Conservation (phyloP, 2,797 vertebrate species). For the Rousettus madagascariensis region DNA sequence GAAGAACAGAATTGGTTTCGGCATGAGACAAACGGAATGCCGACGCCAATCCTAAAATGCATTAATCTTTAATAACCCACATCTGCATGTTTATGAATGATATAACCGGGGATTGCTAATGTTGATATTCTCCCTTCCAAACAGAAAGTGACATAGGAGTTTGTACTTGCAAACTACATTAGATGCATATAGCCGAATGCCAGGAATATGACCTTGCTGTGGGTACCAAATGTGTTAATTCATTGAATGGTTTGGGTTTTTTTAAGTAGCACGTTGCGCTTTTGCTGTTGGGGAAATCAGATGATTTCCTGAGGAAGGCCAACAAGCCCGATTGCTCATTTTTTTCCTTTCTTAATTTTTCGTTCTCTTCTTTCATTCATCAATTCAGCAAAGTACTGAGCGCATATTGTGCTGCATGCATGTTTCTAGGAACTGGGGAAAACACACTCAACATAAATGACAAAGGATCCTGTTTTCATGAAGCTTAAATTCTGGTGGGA, state of each 20-base stretch:
- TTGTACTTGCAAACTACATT: constrained; percentile 77
- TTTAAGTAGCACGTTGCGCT: constrained; percentile 65
- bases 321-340: constrained; percentile 29
- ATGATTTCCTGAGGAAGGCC: constrained; percentile 67
- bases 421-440: background rate
- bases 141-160: constrained; percentile 84
- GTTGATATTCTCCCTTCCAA: constrained; percentile 82
- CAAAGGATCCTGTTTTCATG: background rate
- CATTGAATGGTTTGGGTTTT: background rate
- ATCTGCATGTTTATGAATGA: constrained; percentile 89
- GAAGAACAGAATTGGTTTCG: constrained; percentile 87
- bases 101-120: constrained; percentile 82
- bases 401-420: background rate
- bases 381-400: background rate
- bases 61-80: constrained; percentile 90
- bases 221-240: constrained; percentile 64
- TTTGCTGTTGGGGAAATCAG: constrained; percentile 31
- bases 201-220: constrained; percentile 80
- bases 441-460: background rate
- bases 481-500: background rate
- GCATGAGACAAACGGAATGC: constrained; percentile 88
- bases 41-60: constrained; percentile 86
- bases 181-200: constrained; percentile 58
- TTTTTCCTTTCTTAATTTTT: constrained; percentile 63
- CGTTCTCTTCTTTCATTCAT: constrained; percentile 3